Conservation (phyloP, 1,140 invertebrate genomes). For the Drosophila bocki region DNA sequence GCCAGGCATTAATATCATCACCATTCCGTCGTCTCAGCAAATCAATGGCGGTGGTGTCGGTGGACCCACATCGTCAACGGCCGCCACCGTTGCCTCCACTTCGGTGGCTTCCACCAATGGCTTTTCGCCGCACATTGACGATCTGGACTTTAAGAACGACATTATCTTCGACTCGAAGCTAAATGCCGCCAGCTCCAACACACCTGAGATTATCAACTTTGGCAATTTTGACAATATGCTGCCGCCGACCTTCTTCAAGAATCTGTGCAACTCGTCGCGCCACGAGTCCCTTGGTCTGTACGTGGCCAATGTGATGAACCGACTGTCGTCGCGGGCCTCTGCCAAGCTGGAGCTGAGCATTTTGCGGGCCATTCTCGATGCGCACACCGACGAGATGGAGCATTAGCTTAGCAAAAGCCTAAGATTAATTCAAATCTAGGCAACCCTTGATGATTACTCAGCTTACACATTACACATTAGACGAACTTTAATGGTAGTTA, state of each 20-base stretch:
- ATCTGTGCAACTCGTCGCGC: slow-evolving; percentile 80
- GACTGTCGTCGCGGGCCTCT: slow-evolving; percentile 64
- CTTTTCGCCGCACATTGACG: slow-evolving; percentile 76
- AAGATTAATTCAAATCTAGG: slow-evolving; percentile 14
- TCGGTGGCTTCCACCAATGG: slow-evolving; percentile 78
- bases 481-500: slow-evolving; percentile 25
- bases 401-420: slow-evolving; percentile 36
- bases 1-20: slow-evolving; percentile 78
- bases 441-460: slow-evolving; percentile 22
- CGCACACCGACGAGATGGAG: slow-evolving; percentile 78
- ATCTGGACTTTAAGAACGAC: slow-evolving; percentile 79
- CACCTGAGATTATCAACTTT: slow-evolving; percentile 75
- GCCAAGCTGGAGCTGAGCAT: slow-evolving; percentile 80
- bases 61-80: slow-evolving; percentile 66
- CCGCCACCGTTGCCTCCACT: slow-evolving; percentile 73
- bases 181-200: slow-evolving; percentile 50
- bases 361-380: slow-evolving; percentile 76
- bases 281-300: slow-evolving; percentile 80
- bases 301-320: slow-evolving; percentile 83
- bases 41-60: slow-evolving; percentile 58
- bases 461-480: slow-evolving; percentile 25
- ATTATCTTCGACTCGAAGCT: slow-evolving; percentile 78
- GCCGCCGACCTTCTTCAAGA: slow-evolving; percentile 83
- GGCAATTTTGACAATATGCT: slow-evolving; percentile 80
- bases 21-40: slow-evolving; percentile 75